Conservation (phyloP, 2,888 invertebrate genomes). For the Sceliomorpha sp. region DNA sequence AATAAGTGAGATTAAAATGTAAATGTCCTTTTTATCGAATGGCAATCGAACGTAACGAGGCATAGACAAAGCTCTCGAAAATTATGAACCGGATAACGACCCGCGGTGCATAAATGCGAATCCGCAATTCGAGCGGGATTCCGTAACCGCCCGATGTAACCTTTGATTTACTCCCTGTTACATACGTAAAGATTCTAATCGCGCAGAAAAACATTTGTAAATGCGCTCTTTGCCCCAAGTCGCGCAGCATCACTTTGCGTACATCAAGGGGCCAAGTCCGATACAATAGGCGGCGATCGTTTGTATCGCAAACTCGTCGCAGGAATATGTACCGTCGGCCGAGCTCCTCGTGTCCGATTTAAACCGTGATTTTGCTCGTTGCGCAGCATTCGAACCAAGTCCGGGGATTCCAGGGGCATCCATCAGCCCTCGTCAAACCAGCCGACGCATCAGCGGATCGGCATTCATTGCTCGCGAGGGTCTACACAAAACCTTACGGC, state of each 20-base stretch:
- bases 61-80: too few species aligned
- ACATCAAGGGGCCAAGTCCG: constrained; percentile 57
- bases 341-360: constrained; percentile 71
- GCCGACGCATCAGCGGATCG: constrained; percentile 78
- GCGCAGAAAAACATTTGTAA: constrained; percentile 27
- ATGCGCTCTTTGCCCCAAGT: constrained; percentile 19
- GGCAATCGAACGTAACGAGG: too few species aligned
- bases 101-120: too few species aligned
- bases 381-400: constrained; percentile 69
- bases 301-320: constrained; percentile 62
- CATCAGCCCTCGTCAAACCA: constrained; percentile 80
- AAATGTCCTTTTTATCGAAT: too few species aligned
- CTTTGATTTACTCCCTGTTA: not conserved
- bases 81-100: too few species aligned
- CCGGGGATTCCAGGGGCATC: constrained; percentile 70
- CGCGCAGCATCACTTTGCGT: constrained; percentile 26
- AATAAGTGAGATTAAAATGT: too few species aligned
- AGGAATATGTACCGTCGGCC: constrained; percentile 32
- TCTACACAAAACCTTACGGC: constrained; percentile 53
- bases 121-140: too few species aligned
- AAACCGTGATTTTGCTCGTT: constrained; percentile 78
- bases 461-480: constrained; percentile 71
- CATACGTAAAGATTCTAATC: constrained; percentile 22
- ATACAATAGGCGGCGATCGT: constrained; percentile 73
- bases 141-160: too few species aligned